These are phyloP conservation scores for Melopsittacus undulatus DNA, from an alignment of 2,797 vertebrate species.

Conservation along the genomic window DNA sequence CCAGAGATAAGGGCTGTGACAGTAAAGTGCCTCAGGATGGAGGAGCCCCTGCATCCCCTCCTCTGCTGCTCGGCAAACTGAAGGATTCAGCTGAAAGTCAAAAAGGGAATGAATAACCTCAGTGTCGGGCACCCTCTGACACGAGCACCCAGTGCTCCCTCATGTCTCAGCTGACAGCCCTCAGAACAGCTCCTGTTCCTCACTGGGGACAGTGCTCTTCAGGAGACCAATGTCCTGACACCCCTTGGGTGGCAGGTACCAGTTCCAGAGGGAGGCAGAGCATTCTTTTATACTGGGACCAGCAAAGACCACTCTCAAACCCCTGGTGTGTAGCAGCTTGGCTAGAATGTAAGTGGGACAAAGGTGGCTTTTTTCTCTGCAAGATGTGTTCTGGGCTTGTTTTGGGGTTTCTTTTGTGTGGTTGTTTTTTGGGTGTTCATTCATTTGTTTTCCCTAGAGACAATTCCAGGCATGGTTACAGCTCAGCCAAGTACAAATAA, in stretches of 20 bases:
- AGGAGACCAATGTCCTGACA: fast-evolving
- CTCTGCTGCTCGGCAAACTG: neutral
- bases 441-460: neutral
- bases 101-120: neutral
- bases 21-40: fast-evolving
- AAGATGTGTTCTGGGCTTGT: neutral
- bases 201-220: fast-evolving
- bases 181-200: fast-evolving
- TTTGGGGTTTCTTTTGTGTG: neutral
- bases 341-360: neutral
- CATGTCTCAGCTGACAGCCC: fast-evolving
- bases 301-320: neutral
- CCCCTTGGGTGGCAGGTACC: neutral
- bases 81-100: neutral
- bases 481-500: neutral
- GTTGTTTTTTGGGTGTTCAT: neutral
- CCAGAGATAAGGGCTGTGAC: neutral
- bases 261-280: neutral
- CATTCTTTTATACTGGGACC: neutral
- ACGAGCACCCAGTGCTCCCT: neutral
- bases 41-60: neutral
- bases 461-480: neutral
- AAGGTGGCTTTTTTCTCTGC: neutral
- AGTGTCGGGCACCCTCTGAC: neutral
- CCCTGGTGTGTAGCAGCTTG: neutral